A percentile compares a stretch with the other conserved stretches of the same genome.
These are phyloP conservation scores for Antheraea yamamai DNA, from an alignment of 2,888 invertebrate species.

Conservation along the genomic window DNA sequence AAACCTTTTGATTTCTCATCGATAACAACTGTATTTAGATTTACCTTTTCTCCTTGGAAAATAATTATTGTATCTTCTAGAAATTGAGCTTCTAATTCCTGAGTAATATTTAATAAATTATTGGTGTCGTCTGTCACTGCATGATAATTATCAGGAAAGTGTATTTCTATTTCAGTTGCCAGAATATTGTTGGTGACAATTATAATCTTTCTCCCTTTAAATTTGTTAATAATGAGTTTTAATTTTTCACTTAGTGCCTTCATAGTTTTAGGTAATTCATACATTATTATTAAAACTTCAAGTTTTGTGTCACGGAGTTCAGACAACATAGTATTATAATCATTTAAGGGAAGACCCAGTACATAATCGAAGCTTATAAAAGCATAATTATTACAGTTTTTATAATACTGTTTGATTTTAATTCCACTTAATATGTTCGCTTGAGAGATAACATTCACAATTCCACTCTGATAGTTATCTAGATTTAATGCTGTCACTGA, in stretches of 20 bases:
- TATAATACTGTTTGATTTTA: conserved; percentile 42
- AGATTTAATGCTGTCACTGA: conserved; percentile 36
- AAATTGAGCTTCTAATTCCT: conserved; percentile 34
- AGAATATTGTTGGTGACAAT: conserved; percentile 36
- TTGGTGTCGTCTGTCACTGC: conserved; percentile 33
- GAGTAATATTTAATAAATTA: conserved; percentile 34
- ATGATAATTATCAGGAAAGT: conserved; percentile 25
- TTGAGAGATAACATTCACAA: conserved; percentile 38
- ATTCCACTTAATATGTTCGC: conserved; percentile 38
- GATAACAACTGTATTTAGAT: conserved; percentile 34
- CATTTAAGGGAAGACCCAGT: conserved; percentile 38
- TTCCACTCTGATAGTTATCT: conserved; percentile 24
- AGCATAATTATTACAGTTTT: conserved; percentile 30
- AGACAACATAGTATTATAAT: conserved; percentile 39
- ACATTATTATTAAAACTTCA: conserved; percentile 38
- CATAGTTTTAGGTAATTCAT: conserved; percentile 32
- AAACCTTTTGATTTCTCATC: conserved; percentile 34
- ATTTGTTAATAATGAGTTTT: conserved; percentile 33
- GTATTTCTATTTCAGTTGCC: conserved; percentile 26
- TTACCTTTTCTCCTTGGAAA: conserved; percentile 42
- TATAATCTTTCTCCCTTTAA: conserved; percentile 35
- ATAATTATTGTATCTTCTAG: conserved; percentile 33
- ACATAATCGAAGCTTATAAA: conserved; percentile 48
- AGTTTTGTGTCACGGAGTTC: conserved; percentile 38
- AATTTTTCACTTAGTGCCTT: conserved; percentile 32